phyloP scores from a whole-genome alignment of 2,113 vertebrate genomes.

The Charina bottae region DNA sequence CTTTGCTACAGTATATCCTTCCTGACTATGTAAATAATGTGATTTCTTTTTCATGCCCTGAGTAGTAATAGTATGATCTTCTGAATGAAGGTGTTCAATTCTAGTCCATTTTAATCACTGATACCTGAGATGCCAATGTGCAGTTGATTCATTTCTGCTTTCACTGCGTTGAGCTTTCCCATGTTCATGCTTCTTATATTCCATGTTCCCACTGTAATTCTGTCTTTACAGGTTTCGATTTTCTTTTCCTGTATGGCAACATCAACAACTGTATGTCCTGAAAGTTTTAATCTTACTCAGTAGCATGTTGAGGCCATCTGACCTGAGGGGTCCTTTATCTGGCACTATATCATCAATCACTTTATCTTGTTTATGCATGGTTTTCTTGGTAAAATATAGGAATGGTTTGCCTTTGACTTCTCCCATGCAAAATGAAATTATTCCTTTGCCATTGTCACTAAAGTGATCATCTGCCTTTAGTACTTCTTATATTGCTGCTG shows the following conservation, averaged over 20 bases:
- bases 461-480: neutral
- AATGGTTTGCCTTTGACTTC: neutral
- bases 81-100: neutral
- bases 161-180: neutral
- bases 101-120: neutral
- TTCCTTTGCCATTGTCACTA: neutral
- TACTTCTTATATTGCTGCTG: neutral
- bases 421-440: neutral
- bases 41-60: neutral
- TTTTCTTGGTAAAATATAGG: neutral
- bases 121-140: neutral
- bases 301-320: neutral
- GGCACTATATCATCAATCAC: neutral
- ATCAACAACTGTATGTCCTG: neutral
- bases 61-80: neutral
- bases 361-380: neutral
- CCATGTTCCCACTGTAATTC: neutral
- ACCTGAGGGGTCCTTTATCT: neutral
- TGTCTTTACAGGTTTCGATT: too few relatives aligned
- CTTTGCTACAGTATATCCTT: too few relatives aligned
- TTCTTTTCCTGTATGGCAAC: neutral
- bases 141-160: neutral
- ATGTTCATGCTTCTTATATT: neutral
- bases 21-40: neutral
- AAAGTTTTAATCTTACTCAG: neutral